phyloP scores from a whole-genome alignment of 2,113 vertebrate genomes.

The Nanger granti region DNA sequence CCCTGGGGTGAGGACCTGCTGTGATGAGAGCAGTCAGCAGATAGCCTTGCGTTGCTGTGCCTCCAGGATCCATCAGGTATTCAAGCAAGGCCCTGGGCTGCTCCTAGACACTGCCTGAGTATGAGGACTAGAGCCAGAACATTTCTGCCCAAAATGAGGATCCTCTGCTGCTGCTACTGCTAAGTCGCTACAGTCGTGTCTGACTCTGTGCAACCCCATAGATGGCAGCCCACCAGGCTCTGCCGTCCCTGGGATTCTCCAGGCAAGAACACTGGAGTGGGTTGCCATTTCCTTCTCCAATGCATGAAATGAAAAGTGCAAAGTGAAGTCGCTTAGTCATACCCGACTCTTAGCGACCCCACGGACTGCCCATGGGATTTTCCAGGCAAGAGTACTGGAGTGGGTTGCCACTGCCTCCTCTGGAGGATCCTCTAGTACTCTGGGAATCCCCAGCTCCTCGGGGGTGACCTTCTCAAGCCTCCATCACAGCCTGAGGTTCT shows the following conservation, averaged over 20 bases:
- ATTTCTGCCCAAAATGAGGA: background rate
- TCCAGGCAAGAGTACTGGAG: too few relatives aligned
- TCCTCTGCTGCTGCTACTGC: background rate
- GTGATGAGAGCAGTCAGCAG: background rate
- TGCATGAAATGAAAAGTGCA: too few relatives aligned
- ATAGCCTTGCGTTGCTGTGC: background rate
- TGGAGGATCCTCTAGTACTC: background rate
- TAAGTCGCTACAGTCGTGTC: too few relatives aligned
- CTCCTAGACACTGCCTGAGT: background rate
- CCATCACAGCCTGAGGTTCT: background rate
- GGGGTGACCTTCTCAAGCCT: background rate
- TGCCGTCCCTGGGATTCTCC: too few relatives aligned
- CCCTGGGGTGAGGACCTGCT: background rate
- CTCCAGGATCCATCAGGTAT: too few relatives aligned
- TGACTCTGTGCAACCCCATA: rapidly evolving
- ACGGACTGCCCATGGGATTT: too few relatives aligned
- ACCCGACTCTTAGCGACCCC: too few relatives aligned
- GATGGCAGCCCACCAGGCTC: too few relatives aligned
- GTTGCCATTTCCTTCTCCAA: too few relatives aligned
- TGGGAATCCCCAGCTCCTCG: background rate
- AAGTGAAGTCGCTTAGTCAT: too few relatives aligned
- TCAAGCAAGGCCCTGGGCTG: background rate
- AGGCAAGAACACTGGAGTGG: too few relatives aligned
- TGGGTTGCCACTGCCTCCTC: too few relatives aligned
- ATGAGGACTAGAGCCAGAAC: background rate